A percentile compares a stretch with the other conserved stretches of the same genome.
Conservation (phyloP, 1,140 invertebrate genomes). For the Danaus plexippus region DNA sequence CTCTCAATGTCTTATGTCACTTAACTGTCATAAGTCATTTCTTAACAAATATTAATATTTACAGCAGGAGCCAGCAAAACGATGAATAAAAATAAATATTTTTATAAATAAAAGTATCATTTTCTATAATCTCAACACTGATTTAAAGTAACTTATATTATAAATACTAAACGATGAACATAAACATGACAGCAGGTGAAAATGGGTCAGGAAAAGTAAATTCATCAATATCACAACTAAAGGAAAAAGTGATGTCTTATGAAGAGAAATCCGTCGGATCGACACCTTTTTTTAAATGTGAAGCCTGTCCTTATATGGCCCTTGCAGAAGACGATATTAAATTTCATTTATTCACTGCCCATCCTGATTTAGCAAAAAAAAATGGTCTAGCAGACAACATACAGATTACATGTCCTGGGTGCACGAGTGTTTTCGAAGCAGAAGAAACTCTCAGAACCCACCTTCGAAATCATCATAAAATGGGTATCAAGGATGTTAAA, state of each 20-base stretch:
- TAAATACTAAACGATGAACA: slow-evolving; percentile 42
- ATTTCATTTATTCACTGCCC: slow-evolving; percentile 62
- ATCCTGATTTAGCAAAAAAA: slow-evolving; percentile 55
- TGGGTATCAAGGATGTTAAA: slow-evolving; percentile 65
- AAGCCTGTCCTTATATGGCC: slow-evolving; percentile 67
- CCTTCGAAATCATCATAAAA: slow-evolving; percentile 66
- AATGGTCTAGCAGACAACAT: slow-evolving; percentile 62
- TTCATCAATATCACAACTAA: slow-evolving; percentile 35
- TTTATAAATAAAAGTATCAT: background rate
- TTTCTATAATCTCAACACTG: background rate
- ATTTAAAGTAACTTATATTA: slow-evolving; percentile 26
- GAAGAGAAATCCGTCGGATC: slow-evolving; percentile 66
- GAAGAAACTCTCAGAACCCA: slow-evolving; percentile 60
- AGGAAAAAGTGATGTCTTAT: slow-evolving; percentile 64
- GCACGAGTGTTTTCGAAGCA: slow-evolving; percentile 54
- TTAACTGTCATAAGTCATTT: too few relatives aligned
- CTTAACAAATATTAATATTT: background rate
- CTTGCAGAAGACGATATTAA: slow-evolving; percentile 66
- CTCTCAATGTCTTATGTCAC: too few relatives aligned
- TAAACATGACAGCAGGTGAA: slow-evolving; percentile 27
- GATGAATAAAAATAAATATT: background rate
- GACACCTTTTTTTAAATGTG: slow-evolving; percentile 64
- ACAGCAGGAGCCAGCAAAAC: background rate
- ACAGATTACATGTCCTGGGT: slow-evolving; percentile 62
- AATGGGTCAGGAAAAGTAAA: slow-evolving; percentile 27